A percentile compares a stretch with the other conserved stretches of the same genome.
Evolutionary conservation across 2,797 vertebrate genomes (phyloP).

Genomic region (Peromyscus melanophrys): DNA sequence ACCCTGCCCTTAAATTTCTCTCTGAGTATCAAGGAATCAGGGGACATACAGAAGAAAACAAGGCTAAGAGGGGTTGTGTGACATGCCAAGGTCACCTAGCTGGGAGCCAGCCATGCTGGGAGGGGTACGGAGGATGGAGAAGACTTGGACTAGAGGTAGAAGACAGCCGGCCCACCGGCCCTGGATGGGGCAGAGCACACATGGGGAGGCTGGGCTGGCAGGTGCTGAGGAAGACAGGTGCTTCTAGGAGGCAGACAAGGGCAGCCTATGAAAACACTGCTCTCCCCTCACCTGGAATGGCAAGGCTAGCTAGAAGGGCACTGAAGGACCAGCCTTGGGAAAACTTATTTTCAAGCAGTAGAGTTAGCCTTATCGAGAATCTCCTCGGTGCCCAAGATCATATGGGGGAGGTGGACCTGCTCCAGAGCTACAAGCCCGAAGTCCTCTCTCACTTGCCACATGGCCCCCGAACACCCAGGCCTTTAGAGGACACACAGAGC

Average conservation of each 20-base stretch:
- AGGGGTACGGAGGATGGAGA: neutral
- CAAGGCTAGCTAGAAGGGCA: neutral
- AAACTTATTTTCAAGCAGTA: slow-evolving; percentile 33
- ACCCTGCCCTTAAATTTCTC: neutral
- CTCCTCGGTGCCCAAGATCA: neutral
- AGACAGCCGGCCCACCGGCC: neutral
- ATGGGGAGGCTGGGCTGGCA: neutral
- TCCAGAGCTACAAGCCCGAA: neutral
- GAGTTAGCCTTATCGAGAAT: neutral
- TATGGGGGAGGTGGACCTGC: rapidly evolving
- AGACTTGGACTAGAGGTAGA: neutral
- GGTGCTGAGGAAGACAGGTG: neutral
- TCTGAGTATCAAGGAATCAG: neutral
- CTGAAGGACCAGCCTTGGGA: neutral
- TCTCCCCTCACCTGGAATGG: rapidly evolving
- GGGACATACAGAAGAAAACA: neutral
- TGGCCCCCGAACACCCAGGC: neutral
- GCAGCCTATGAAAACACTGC: neutral
- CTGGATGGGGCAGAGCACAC: neutral
- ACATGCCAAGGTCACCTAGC: neutral
- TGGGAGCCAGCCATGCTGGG: neutral
- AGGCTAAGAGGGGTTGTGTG: neutral
- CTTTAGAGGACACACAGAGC: neutral
- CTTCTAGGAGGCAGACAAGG: neutral
- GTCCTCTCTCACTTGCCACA: neutral